Evolutionary conservation across 2,113 vertebrate species (phyloP).

Genomic region (Orientallactaga bullata): DNA sequence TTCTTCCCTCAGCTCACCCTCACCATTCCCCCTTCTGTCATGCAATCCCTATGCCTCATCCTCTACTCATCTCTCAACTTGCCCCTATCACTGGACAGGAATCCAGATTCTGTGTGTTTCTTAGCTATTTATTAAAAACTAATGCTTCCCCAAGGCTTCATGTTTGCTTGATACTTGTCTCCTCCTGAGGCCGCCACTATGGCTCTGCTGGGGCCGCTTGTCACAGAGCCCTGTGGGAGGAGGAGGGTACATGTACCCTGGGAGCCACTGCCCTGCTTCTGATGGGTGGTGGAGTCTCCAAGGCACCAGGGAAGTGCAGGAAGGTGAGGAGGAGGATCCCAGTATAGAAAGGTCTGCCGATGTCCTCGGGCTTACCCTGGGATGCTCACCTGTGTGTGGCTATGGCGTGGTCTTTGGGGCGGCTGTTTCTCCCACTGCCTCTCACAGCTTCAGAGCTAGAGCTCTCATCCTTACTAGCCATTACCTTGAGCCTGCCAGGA

Average conservation of each 20-base stretch:
- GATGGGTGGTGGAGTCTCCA: background rate
- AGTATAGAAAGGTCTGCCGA: background rate
- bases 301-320: background rate
- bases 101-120: background rate
- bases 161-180: background rate
- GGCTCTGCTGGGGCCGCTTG: background rate
- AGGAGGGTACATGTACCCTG: background rate
- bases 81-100: background rate
- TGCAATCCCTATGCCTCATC: background rate
- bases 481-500: conserved; percentile 40
- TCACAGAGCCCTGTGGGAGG: background rate
- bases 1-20: background rate
- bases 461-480: background rate
- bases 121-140: background rate
- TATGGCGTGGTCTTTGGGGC: background rate
- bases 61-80: background rate
- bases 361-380: background rate
- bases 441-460: background rate
- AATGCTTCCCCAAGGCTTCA: background rate
- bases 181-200: background rate
- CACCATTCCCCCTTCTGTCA: background rate
- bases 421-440: background rate
- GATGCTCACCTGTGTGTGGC: background rate
- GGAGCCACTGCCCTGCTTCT: background rate
- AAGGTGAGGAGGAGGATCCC: background rate